Base-by-base conservation (phyloP, 2,888 invertebrate genomes). In the Adelognathus sp. region DNA sequence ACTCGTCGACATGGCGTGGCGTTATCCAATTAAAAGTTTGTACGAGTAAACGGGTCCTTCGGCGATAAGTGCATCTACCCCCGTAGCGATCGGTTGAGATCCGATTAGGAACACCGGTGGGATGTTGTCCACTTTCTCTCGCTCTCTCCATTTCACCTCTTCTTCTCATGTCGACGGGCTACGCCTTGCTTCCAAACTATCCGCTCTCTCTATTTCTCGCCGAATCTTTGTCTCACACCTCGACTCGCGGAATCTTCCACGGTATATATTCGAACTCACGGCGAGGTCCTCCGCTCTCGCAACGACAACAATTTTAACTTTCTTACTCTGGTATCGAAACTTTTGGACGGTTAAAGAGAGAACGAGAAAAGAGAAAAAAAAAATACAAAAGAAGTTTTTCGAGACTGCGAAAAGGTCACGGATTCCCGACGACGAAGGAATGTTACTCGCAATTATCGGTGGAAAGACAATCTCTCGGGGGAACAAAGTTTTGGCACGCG, bases 1-100 rank as follows among this genome's bases (percentile, higher is more conserved):
- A 33, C 33, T 11, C 18, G 50, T 16, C 44, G 36, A 31, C 50
- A 18, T 66, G 52, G 18, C 14, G 29, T 58, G 70, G 18, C 14
- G 29, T 58, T 63, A 76, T 70, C 58, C 63, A 70, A 76, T 76
- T 70, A 76, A 64, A 76, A 76, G 56, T 60, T 72, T 70, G 52
- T 33, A 50, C 31, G 16, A 64, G 58, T 39, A 58, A 64, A 64
- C 58, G 58, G 39, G 64, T 64, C 31, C 44, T 70, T 16, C 41
- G 18, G 50, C 63, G 58, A 76, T 41, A 66, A 71, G 64, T 33
- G 58, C 41, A 66, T 66, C 46, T 41, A 21, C 31, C 33, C 56
- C 33, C 39, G 14, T 56, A 52, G 33, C 54, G 18, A 64, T 33
- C 44, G 18, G 16, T 46, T 4, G 46, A 58, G 56, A 69, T 63